Conservation (phyloP, 1,140 invertebrate genomes). For the Sycobia sp. region DNA sequence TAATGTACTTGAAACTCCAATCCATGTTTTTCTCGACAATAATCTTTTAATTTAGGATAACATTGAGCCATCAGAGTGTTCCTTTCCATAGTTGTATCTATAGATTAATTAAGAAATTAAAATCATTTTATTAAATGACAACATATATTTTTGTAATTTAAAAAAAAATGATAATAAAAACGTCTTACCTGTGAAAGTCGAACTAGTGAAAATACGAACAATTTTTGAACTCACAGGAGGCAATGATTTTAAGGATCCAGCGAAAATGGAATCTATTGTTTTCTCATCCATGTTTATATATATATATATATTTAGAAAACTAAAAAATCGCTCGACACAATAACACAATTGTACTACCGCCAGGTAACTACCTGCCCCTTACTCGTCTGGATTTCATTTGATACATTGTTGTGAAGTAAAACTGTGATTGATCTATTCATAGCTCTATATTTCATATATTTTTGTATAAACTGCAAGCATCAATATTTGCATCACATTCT, state of each 20-base stretch:
- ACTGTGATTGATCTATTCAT: too few relatives aligned
- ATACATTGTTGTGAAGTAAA: too few relatives aligned
- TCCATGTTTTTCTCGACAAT: slow-evolving; percentile 95
- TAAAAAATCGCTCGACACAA: too few relatives aligned
- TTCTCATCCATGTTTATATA: slow-evolving; percentile 80
- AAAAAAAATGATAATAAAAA: not conserved
- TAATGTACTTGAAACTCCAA: slow-evolving; percentile 92
- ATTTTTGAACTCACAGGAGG: slow-evolving; percentile 97
- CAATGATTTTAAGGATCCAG: slow-evolving; percentile 84
- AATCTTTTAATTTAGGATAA: slow-evolving; percentile 96
- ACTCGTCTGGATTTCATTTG: too few relatives aligned
- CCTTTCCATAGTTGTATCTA: slow-evolving; percentile 96
- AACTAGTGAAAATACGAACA: slow-evolving; percentile 97
- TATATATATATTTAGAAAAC: too few relatives aligned
- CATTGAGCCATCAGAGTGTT: slow-evolving; percentile 98
- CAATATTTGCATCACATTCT: too few relatives aligned
- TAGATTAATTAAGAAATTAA: not conserved
- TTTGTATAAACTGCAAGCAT: too few relatives aligned
- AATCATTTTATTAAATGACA: not conserved
- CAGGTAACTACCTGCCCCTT: too few relatives aligned
- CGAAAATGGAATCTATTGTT: slow-evolving; percentile 88
- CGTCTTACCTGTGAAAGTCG: slow-evolving; percentile 91
- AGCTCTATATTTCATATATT: too few relatives aligned
- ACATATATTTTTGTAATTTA: too few relatives aligned
- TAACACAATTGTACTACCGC: too few relatives aligned